These are phyloP conservation scores for Tetrax tetrax DNA, from an alignment of 2,113 vertebrate species.

Conservation along the genomic window DNA sequence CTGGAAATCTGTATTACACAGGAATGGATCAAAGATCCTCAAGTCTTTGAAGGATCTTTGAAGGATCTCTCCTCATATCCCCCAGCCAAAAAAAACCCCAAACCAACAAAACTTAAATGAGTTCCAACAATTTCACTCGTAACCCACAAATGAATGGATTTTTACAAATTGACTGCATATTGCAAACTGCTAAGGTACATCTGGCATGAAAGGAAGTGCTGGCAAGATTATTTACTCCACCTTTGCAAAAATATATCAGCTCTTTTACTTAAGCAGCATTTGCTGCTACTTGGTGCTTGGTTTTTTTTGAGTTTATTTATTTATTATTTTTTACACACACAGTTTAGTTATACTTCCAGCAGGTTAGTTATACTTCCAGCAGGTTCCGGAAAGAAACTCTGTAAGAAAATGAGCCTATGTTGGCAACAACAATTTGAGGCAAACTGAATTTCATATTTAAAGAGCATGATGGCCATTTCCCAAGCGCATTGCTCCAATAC, in stretches of 20 bases:
- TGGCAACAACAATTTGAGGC: neutral
- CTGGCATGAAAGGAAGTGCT: neutral
- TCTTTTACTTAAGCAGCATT: neutral
- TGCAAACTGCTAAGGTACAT: neutral
- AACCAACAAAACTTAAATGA: fast-evolving
- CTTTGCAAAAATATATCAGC: neutral
- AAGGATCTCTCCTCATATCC: neutral
- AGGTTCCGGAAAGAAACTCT: neutral
- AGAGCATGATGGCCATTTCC: neutral
- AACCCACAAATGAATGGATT: neutral
- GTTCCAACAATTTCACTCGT: neutral
- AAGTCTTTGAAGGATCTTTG: neutral
- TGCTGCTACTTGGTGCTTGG: neutral
- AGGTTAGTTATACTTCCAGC: neutral
- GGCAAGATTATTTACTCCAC: neutral
- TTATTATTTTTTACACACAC: neutral
- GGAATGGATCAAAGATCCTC: neutral
- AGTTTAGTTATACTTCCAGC: neutral
- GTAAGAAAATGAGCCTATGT: neutral
- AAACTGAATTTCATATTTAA: conserved; percentile 53
- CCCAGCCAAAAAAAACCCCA: neutral
- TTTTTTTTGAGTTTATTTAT: neutral
- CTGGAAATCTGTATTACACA: neutral
- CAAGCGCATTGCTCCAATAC: neutral
- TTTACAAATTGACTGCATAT: neutral